phyloP scores from a whole-genome alignment of 2,888 invertebrate genomes.

The Drosophila lacicola region DNA sequence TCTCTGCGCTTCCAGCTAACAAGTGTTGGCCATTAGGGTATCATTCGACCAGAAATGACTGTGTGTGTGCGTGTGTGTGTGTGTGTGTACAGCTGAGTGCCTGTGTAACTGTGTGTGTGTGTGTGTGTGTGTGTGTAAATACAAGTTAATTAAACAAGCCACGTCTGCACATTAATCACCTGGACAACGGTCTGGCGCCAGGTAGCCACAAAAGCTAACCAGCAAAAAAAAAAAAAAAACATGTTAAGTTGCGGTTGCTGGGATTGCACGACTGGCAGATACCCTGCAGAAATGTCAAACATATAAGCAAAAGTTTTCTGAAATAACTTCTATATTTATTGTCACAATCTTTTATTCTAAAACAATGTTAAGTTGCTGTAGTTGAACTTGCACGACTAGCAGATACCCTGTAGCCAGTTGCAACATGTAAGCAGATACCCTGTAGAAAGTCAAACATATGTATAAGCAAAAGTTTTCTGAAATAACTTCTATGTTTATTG shows the following conservation, averaged over 20 bases:
- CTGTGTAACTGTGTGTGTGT: background rate
- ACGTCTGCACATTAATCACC: conserved; percentile 75
- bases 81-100: background rate
- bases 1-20: conserved; percentile 41
- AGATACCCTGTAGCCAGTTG: background rate
- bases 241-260: background rate
- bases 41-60: conserved; percentile 29
- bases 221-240: conserved; percentile 12
- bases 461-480: too few species aligned
- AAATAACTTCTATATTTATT: too few species aligned
- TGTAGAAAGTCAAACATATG: background rate
- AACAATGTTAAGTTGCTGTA: too few species aligned
- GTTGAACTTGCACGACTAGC: background rate
- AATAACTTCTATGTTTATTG: too few species aligned
- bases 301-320: background rate
- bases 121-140: conserved; percentile 48
- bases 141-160: conserved; percentile 79
- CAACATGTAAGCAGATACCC: background rate
- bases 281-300: background rate
- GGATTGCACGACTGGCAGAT: background rate
- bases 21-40: conserved; percentile 55
- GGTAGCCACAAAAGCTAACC: conserved; percentile 45
- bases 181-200: conserved; percentile 59
- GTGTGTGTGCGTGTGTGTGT: conserved; percentile 4
- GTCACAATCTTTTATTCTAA: too few species aligned